A percentile compares a stretch with the other conserved stretches of the same genome.
These are phyloP conservation scores for Netelia inedita DNA, from an alignment of 2,888 invertebrate species.

Conservation along the genomic window DNA sequence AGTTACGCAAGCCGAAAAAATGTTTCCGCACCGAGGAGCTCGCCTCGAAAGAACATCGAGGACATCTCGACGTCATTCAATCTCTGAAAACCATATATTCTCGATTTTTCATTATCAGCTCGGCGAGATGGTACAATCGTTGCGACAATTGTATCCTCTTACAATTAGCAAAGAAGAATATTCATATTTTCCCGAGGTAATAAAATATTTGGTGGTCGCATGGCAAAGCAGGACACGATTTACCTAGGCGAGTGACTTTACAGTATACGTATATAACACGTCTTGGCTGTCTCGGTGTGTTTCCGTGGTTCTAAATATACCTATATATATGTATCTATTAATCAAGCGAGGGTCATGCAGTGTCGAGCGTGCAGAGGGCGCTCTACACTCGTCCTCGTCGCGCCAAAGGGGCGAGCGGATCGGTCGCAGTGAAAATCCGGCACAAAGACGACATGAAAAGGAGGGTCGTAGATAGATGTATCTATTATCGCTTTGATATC, in stretches of 20 bases:
- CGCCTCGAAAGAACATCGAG: not conserved
- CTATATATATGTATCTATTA: slow-evolving; percentile 54
- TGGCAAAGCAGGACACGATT: slow-evolving; percentile 20
- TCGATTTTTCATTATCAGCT: too few relatives aligned
- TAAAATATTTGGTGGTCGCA: slow-evolving; percentile 30
- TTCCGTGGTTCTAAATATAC: not conserved
- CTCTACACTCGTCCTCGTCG: slow-evolving; percentile 37
- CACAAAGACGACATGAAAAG: slow-evolving; percentile 1
- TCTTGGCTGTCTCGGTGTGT: slow-evolving; percentile 15
- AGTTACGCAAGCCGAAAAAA: not conserved
- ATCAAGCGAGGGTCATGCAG: slow-evolving; percentile 47
- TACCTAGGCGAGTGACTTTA: slow-evolving; percentile 25
- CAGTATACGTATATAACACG: not conserved
- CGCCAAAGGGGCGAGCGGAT: slow-evolving; percentile 44
- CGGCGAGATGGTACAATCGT: not conserved
- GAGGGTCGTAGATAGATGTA: not conserved
- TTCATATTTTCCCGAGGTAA: slow-evolving; percentile 3
- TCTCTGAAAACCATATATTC: not conserved
- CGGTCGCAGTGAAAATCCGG: slow-evolving; percentile 10
- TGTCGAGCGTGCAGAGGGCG: slow-evolving; percentile 26
- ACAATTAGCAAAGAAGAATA: not conserved
- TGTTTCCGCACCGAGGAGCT: not conserved
- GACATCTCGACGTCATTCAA: not conserved
- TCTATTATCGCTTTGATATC: slow-evolving; percentile 64
- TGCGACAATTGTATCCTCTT: not conserved